Evolutionary conservation across 2,113 vertebrate species (phyloP).

Genomic region (Manacus vitellinus): DNA sequence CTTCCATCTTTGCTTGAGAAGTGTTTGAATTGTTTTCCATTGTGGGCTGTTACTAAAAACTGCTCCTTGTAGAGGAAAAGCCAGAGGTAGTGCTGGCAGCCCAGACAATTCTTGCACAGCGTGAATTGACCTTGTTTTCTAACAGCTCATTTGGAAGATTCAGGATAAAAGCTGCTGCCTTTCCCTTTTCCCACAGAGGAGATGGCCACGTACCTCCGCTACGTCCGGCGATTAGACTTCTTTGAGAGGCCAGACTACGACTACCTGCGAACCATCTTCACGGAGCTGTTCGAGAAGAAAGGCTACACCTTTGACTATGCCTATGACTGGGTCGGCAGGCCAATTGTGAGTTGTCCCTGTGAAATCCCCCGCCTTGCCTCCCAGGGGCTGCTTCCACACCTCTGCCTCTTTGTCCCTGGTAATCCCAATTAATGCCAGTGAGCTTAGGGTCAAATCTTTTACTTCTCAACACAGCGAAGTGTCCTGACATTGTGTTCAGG

Average conservation of each 20-base stretch:
- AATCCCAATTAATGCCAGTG: neutral
- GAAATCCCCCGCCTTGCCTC: neutral
- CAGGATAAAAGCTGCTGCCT: neutral
- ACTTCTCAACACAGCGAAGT: neutral
- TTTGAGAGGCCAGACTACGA: slow-evolving; percentile 99
- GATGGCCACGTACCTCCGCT: slow-evolving; percentile 97
- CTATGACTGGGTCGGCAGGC: slow-evolving; percentile 98
- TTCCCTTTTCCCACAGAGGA: slow-evolving; percentile 83
- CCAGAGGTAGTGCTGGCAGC: neutral
- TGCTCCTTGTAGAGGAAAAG: neutral
- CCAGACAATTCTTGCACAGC: neutral
- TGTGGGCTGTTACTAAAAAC: neutral
- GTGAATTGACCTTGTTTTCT: neutral
- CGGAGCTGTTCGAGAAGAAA: slow-evolving; percentile 95
- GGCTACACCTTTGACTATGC: slow-evolving; percentile 97
- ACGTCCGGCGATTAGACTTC: slow-evolving; percentile 95
- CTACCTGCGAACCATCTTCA: slow-evolving; percentile 94
- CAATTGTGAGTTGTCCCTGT: slow-evolving; percentile 87
- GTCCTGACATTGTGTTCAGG: fast-evolving
- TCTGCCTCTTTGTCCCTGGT: neutral
- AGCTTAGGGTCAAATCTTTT: neutral
- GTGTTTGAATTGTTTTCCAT: neutral
- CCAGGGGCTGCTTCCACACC: neutral
- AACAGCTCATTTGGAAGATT: neutral
- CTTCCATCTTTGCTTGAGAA: neutral